Evolutionary conservation across 2,888 invertebrate species (phyloP).

Genomic region (Graphium colonna): DNA sequence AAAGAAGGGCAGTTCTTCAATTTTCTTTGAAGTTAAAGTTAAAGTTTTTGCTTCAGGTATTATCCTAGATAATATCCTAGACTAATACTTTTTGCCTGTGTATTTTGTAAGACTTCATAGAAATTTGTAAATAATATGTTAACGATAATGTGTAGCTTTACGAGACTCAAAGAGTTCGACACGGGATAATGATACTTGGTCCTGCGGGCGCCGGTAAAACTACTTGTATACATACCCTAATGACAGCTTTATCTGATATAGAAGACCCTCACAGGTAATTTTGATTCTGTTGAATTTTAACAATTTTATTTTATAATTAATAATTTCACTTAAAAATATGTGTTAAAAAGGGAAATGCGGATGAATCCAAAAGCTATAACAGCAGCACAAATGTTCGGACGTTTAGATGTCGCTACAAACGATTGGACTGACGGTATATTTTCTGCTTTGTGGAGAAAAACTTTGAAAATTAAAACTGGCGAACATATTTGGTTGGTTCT

Average conservation of each 20-base stretch:
- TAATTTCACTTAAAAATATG: neutral
- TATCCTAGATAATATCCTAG: too few relatives aligned
- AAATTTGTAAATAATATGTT: neutral
- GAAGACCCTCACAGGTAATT: constrained; percentile 89
- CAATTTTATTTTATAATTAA: neutral
- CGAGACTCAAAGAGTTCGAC: constrained; percentile 96
- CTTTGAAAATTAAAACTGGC: constrained; percentile 91
- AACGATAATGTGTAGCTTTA: constrained; percentile 82
- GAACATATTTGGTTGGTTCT: constrained; percentile 96
- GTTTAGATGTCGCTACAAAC: constrained; percentile 97
- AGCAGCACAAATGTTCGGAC: constrained; percentile 98
- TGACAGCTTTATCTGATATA: constrained; percentile 93
- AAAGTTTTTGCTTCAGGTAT: too few relatives aligned
- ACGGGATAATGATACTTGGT: constrained; percentile 97
- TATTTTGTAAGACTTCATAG: too few relatives aligned
- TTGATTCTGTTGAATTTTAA: neutral
- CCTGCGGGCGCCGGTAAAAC: constrained; percentile 98
- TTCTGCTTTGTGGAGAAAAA: constrained; percentile 97
- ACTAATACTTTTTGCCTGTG: too few relatives aligned
- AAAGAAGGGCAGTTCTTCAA: too few relatives aligned
- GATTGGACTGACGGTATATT: constrained; percentile 99
- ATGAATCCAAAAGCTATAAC: constrained; percentile 99
- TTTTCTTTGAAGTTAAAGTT: too few relatives aligned
- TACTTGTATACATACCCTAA: constrained; percentile 92
- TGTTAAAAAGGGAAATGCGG: constrained; percentile 88